These are phyloP conservation scores for Aphaenogaster rudis DNA, from an alignment of 1,140 invertebrate genomes.

Conservation along the genomic window DNA sequence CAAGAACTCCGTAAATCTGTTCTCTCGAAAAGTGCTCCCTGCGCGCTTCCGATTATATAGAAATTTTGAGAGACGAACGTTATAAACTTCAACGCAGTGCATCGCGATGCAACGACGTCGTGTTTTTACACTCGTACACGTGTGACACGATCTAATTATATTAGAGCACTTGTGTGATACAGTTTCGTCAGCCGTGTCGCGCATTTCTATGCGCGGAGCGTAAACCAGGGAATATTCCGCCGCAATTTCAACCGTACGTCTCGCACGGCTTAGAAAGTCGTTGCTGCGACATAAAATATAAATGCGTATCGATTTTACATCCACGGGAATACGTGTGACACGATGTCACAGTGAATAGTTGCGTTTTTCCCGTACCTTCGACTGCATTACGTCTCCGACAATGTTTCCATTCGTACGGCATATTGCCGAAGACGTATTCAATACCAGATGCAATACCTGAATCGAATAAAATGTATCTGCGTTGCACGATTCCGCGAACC, in stretches of 20 bases:
- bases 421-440: constrained; percentile 41
- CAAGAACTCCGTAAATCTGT: not conserved
- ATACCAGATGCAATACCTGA: constrained; percentile 52
- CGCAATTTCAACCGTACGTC: constrained; percentile 44
- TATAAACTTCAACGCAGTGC: not conserved
- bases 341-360: constrained; percentile 50
- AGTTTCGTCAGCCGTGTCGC: constrained; percentile 10
- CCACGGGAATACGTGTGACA: constrained; percentile 33
- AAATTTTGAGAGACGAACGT: not conserved
- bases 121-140: not conserved
- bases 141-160: constrained; percentile 5
- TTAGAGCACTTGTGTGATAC: not conserved
- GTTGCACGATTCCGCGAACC: constrained; percentile 2
- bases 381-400: constrained; percentile 48
- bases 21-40: not conserved
- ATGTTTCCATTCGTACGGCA: constrained; percentile 38
- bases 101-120: not conserved
- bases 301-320: constrained; percentile 61
- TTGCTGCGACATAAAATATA: constrained; percentile 52
- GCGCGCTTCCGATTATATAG: not conserved
- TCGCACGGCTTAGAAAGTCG: constrained; percentile 54
- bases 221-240: constrained; percentile 37
- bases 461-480: constrained; percentile 24
- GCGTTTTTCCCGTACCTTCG: constrained; percentile 25
- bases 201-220: constrained; percentile 16